These are phyloP conservation scores for Ceuthmochares aereus DNA, from an alignment of 2,113 vertebrate species.

Conservation along the genomic window DNA sequence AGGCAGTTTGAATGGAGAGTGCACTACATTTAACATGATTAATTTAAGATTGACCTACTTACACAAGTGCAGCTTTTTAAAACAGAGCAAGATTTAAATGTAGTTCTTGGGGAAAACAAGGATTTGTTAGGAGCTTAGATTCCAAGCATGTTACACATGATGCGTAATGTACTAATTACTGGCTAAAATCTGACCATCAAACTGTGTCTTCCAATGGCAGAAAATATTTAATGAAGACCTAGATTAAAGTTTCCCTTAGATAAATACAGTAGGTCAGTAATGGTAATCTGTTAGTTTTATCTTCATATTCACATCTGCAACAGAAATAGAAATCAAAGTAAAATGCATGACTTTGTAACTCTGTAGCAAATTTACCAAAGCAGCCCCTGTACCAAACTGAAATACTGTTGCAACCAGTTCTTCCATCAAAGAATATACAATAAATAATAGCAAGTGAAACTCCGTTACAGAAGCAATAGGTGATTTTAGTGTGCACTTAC, in stretches of 20 bases:
- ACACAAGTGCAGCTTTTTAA: constrained; percentile 8
- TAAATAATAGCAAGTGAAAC: background rate
- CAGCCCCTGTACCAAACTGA: background rate
- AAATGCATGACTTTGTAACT: background rate
- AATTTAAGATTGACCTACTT: constrained; percentile 60
- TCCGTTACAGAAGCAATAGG: background rate
- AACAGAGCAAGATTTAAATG: background rate
- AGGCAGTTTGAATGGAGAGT: constrained; percentile 38
- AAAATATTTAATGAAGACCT: background rate
- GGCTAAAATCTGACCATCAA: background rate
- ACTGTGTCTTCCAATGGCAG: background rate
- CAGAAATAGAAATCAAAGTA: background rate
- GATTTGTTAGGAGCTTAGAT: constrained; percentile 2
- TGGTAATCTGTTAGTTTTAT: background rate
- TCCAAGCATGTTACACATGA: background rate
- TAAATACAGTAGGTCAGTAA: background rate
- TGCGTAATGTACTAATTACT: background rate
- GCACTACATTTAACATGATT: constrained; percentile 26
- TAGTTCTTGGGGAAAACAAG: background rate
- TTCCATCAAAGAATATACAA: background rate
- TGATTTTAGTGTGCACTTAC: background rate
- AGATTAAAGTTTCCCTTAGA: background rate
- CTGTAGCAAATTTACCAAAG: background rate
- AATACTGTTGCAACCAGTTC: background rate
- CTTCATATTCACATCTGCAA: background rate